Base-by-base conservation (phyloP, 2,888 invertebrate genomes). In the Leptinotarsa peninsularis region DNA sequence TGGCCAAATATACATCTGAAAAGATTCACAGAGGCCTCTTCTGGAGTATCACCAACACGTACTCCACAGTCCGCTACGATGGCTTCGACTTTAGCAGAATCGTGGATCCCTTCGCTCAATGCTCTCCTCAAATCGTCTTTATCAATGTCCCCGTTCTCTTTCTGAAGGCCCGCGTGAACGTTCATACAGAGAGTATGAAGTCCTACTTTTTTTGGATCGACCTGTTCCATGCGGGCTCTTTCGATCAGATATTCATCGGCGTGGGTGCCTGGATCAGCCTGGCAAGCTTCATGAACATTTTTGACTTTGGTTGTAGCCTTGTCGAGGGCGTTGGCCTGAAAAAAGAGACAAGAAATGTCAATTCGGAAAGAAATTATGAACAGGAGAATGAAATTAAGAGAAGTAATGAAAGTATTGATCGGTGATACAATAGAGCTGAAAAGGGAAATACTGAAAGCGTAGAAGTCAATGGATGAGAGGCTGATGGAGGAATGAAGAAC, bases 211-310 rank as follows among this genome's bases (percentile, higher is more conserved):
- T 5, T n/a, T 15, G 33, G 10, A 13, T 63, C 63, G 17, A 63
- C 63, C 3, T 5, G 3, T 33, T n/a, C 43, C 7, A 7, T 33
- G 13, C 63, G 63, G 7, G 63, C 63, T 43, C n/a, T 27, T 63
- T 63, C 63, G 17, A 63, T 63, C 7, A 63, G 43, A 33, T 63
- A 63, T 63, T 63, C 63, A 27, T 63, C 63, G 27, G 63, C 63
- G 4, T 63, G 43, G 7, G 63, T 63, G 7, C 10, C 43, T 13
- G 63, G 63, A 43, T 63, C 63, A 17, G 63, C 63, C n/a, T 63
- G 63, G 63, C 63, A 63, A n/a, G 63, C 63, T 43, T 63, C 63
- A 18, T 63, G 63, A 4, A 63, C 63, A 43, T 63, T 63, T 43
- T 63, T 63, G 4, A 63, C 63, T 18, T 33, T 63, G 43, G 63